Conservation (phyloP, 2,888 invertebrate species). For the Hypomecis atomaria region DNA sequence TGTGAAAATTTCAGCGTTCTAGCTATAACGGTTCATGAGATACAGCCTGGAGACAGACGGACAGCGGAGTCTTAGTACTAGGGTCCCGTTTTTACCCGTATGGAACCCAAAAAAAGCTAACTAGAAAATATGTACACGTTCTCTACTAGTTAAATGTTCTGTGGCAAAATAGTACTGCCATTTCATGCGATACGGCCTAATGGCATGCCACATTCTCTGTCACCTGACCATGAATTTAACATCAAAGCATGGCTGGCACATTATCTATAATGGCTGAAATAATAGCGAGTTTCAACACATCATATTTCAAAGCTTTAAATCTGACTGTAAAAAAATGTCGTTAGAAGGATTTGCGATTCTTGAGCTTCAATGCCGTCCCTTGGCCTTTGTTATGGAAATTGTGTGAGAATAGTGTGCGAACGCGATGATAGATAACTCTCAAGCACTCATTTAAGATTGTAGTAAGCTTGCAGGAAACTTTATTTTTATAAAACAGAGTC, state of each 20-base stretch:
- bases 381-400: constrained; percentile 17
- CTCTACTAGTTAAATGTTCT: too few relatives aligned
- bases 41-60: too few relatives aligned
- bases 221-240: constrained; percentile 38
- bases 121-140: too few relatives aligned
- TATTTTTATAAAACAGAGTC: too few relatives aligned
- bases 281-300: constrained; percentile 19
- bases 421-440: constrained; percentile 7
- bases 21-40: too few relatives aligned
- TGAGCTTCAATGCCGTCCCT: constrained; percentile 21
- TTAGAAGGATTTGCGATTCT: constrained; percentile 17
- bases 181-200: constrained; percentile 45
- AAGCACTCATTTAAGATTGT: constrained; percentile 9
- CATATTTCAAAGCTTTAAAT: constrained; percentile 17
- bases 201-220: constrained; percentile 36
- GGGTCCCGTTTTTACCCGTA: too few relatives aligned
- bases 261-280: constrained; percentile 25
- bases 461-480: constrained; percentile 19
- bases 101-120: too few relatives aligned
- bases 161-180: constrained; percentile 59
- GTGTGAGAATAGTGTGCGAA: constrained; percentile 10
- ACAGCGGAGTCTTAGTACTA: too few relatives aligned
- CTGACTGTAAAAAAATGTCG: constrained; percentile 12
- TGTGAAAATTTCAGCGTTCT: too few relatives aligned
- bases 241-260: constrained; percentile 20